Conservation (phyloP, 2,113 vertebrate genomes). For the Pseudopodoces humilis region DNA sequence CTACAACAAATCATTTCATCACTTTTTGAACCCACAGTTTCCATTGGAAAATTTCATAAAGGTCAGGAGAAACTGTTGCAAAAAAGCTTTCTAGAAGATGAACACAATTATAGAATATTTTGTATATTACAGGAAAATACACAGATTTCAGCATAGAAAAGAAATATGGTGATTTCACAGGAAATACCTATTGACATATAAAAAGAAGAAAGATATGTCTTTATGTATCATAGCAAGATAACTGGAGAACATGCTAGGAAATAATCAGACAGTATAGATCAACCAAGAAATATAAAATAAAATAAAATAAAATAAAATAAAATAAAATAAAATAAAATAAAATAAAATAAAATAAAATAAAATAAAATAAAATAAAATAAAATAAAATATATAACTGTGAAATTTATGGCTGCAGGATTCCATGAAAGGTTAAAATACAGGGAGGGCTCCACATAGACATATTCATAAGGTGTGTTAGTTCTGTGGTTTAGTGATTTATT, state of each 20-base stretch:
- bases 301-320: neutral
- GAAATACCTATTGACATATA: neutral
- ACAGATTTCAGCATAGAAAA: neutral
- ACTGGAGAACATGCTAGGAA: neutral
- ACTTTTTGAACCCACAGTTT: neutral
- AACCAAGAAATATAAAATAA: neutral
- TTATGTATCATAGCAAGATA: neutral
- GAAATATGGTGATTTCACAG: neutral
- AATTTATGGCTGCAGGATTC: neutral
- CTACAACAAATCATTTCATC: neutral
- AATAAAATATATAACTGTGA: neutral
- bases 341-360: neutral
- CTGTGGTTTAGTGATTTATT: rapidly evolving
- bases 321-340: neutral
- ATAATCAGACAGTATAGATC: neutral
- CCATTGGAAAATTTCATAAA: neutral
- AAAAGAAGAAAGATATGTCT: neutral
- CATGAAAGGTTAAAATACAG: neutral
- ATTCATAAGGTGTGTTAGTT: neutral
- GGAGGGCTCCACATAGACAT: neutral
- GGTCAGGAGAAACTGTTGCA: neutral
- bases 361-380: neutral
- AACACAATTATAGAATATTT: neutral
- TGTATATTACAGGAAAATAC: neutral
- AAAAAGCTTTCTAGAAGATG: neutral